Percentiles rank a stretch among this genome's conserved stretches.
Conservation (phyloP, 2,113 vertebrate genomes). For the Columbina picui region DNA sequence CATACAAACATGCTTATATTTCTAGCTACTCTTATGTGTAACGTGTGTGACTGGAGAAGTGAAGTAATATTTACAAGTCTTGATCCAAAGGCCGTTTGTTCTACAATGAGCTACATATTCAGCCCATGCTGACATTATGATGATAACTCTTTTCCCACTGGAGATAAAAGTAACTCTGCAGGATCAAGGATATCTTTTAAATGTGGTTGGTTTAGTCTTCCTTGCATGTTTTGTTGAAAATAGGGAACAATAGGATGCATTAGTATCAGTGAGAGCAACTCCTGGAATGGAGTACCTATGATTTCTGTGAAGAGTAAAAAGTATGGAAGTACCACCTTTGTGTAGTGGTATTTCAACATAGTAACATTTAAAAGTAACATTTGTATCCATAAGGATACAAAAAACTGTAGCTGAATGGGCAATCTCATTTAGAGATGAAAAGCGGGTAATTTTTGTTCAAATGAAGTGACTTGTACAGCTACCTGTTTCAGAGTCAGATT, state of each 20-base stretch:
- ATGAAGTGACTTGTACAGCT: background rate
- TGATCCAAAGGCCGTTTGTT: background rate
- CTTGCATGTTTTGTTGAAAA: background rate
- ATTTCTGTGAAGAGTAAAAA: background rate
- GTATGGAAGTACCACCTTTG: background rate
- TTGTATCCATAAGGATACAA: background rate
- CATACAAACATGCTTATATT: background rate
- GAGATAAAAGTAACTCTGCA: background rate
- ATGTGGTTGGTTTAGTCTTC: background rate
- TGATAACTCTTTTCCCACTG: background rate
- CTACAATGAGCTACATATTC: background rate
- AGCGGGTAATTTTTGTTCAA: background rate
- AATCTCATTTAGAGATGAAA: background rate
- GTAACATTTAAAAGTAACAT: background rate
- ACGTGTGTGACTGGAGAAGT: background rate
- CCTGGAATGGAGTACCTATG: background rate
- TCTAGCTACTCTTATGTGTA: background rate
- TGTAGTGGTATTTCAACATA: background rate
- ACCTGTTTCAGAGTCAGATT: fast-evolving
- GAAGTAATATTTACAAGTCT: background rate
- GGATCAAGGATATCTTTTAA: background rate
- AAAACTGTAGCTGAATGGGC: background rate
- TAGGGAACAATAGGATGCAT: background rate
- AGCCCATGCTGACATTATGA: background rate
- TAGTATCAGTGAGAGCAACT: background rate